Conservation (phyloP, 2,888 invertebrate genomes). For the Adineta ricciae region DNA sequence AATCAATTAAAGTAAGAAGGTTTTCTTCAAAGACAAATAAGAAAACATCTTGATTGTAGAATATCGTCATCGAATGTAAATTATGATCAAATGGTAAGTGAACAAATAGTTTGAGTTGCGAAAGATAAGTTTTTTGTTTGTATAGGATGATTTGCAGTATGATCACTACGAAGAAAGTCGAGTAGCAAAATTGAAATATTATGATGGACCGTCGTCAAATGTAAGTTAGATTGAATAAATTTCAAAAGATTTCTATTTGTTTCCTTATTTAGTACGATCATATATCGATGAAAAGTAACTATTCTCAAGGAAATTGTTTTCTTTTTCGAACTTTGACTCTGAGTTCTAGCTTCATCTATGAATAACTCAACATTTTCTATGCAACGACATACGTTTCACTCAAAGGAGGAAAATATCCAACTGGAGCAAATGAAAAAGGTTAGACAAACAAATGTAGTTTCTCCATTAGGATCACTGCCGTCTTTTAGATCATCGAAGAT, state of each 20-base stretch:
- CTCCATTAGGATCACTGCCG: too few species aligned
- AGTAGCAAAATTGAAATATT: background rate
- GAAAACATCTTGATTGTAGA: too few species aligned
- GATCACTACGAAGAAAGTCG: background rate
- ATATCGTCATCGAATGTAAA: too few species aligned
- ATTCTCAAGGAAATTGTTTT: background rate
- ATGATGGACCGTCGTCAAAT: background rate
- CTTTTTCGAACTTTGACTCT: too few species aligned
- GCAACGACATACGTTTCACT: constrained; percentile 78
- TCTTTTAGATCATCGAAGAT: constrained; percentile 67
- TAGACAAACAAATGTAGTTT: too few species aligned
- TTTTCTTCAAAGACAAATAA: too few species aligned
- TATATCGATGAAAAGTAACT: background rate
- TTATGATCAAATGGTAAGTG: too few species aligned
- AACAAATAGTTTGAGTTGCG: too few species aligned
- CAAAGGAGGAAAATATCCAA: constrained; percentile 74
- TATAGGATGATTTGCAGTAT: too few species aligned
- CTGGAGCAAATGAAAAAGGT: constrained; percentile 69
- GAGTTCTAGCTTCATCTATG: constrained; percentile 11
- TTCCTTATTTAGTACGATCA: background rate
- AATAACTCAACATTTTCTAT: constrained; percentile 72
- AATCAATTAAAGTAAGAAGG: background rate
- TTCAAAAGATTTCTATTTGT: background rate
- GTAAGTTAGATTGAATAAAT: background rate
- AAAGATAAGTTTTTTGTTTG: too few species aligned